Evolutionary conservation across 1,140 invertebrate genomes (phyloP), one percentile per base, ranked within the genome.

Genomic region (Pollicipes pollicipes): DNA sequence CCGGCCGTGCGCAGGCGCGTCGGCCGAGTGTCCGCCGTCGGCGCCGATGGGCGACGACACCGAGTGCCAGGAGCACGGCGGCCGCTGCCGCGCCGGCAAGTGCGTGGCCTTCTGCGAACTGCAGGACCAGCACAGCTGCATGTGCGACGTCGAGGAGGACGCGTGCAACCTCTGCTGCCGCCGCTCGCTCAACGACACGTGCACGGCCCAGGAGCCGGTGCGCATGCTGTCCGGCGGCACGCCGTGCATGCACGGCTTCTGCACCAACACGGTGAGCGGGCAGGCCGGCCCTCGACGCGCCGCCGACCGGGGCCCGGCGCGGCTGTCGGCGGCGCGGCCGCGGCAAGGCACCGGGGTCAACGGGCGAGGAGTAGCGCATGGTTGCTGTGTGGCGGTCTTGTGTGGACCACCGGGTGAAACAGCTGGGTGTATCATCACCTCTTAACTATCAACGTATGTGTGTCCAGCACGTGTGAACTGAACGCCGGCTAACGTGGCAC

Each of bases 231-330:
- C 91, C 0, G 91, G 97, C 82, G 94, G 94, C 0, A 94, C 93
- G 3, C 93, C 94, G 1, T 97, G 95, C 78, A 91, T 95, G 77
- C 91, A 95, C 83, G 94, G 95, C 64, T 95, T 95, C 79, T 97
- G 94, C 78, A 93, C 94, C 79, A 89, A 91, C 81, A n/a, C 26
- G 45, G 30, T 68, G 17, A 37, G 64, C 70, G 21, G 35, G 17
- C 17, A 17, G 17, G 17, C 6, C 6, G 17, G 35, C 6, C 6
- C 6, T 6, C 6, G 35, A 35, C 17, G 17, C 35, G 35, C n/a
- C n/a, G n/a, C n/a, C n/a, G n/a, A n/a, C n/a, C n/a, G n/a, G n/a
- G n/a, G n/a, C n/a, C n/a, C n/a, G n/a, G n/a, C n/a, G n/a, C n/a
- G n/a, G n/a, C n/a, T n/a, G n/a, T n/a, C n/a, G n/a, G n/a, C n/a